Evolutionary conservation across 1,140 invertebrate species (phyloP), one percentile per base, ranked within the genome.

Genomic region (Steinernema feltiae): DNA sequence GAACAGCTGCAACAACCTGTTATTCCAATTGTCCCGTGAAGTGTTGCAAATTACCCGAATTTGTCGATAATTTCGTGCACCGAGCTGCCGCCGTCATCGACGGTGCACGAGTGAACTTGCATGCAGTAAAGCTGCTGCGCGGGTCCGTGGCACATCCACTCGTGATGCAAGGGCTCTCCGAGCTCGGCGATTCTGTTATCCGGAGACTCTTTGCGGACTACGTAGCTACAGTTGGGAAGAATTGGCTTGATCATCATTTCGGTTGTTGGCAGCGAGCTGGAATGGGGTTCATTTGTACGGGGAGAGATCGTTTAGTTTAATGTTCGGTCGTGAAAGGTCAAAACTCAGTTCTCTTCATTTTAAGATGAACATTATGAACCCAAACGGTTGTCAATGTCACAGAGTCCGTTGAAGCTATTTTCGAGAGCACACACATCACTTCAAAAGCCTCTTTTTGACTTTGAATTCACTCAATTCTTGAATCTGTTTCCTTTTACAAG

Each of bases 91-190:
- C 70, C 70, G 35, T 71, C 30, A 24, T 71, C 70, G 70, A 71
- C 70, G n/a, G 70, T 32, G 35, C 70, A 71, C 70, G 70, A 32
- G 70, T 71, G 70, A 3, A 71, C 70, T 46, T 32, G 30, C 70
- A 71, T 71, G 35, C 70, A 71, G 35, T 32, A 71, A 71, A 46
- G 30, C 70, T 71, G 30, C 30, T 46, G 30, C 24, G 70, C 30
- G 35, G 70, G 35, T 21, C 31, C 35, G 35, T 71, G 70, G 35
- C 70, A 71, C 35, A 29, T 32, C 70, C 70, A 71, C 30, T 71
- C 35, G 30, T 71, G 70, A 24, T 31, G 3, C 12, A 71, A n/a
- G 35, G 70, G 70, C 3, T 71, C 70, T 3, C 70, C 70, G 35
- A 71, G 31, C 2, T 3, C n/a, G 70, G 70, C 70, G 15, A 63